These are phyloP conservation scores for Eumaeus atala DNA, from an alignment of 1,140 invertebrate genomes.

Conservation along the genomic window DNA sequence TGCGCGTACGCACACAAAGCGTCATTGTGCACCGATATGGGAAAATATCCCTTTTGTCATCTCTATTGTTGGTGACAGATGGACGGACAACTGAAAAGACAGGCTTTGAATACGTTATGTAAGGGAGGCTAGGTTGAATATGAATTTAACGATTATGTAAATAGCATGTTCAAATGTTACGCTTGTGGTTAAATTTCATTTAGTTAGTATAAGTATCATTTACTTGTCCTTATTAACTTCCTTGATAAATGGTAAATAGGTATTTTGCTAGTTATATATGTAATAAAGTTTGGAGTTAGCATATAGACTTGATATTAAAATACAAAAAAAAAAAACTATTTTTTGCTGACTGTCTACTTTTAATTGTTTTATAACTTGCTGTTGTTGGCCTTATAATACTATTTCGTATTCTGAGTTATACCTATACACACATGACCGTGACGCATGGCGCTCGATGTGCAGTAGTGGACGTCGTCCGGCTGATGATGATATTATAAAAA, in stretches of 20 bases:
- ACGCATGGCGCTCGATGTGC: too few relatives aligned
- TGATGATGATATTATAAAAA: too few relatives aligned
- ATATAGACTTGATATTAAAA: not conserved
- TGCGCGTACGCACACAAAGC: conserved; percentile 41
- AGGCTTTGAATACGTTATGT: conserved; percentile 59
- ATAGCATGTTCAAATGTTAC: conserved; percentile 16
- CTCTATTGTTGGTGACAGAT: conserved; percentile 62
- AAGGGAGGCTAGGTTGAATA: conserved; percentile 43
- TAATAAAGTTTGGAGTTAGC: too few relatives aligned
- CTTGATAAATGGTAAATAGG: too few relatives aligned
- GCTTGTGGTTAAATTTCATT: not conserved
- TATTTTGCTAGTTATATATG: too few relatives aligned
- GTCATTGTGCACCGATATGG: conserved; percentile 63
- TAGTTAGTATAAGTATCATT: not conserved
- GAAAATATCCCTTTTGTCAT: conserved; percentile 68
- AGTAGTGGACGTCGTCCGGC: too few relatives aligned
- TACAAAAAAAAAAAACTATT: not conserved
- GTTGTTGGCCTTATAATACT: too few relatives aligned
- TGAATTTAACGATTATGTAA: conserved; percentile 51
- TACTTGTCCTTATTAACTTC: too few relatives aligned
- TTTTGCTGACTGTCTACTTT: too few relatives aligned
- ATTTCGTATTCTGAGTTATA: too few relatives aligned
- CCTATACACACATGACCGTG: too few relatives aligned
- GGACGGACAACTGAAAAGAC: conserved; percentile 70
- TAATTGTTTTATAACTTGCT: too few relatives aligned